Percentiles rank a stretch among this genome's conserved stretches.
These are phyloP conservation scores for Eucera pruinosa DNA, from an alignment of 2,888 invertebrate genomes.

Conservation along the genomic window DNA sequence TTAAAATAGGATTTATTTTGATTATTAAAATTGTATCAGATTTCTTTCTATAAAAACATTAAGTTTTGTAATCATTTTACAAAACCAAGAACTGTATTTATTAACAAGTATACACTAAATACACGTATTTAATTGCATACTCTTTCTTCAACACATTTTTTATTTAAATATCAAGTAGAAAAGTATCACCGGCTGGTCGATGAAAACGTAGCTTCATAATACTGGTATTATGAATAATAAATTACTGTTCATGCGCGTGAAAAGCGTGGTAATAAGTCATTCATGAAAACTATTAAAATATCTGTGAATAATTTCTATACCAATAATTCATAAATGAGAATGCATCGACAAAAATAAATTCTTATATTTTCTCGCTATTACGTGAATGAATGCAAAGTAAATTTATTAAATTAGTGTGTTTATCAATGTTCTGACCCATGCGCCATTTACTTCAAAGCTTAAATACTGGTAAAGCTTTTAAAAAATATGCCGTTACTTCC, in stretches of 20 bases:
- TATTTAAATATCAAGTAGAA: background rate
- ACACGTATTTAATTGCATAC: background rate
- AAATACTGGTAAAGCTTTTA: background rate
- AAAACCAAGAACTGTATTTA: background rate
- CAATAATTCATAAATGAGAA: background rate
- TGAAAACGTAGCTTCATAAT: background rate
- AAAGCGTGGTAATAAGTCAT: background rate
- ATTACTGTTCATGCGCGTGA: conserved; percentile 4
- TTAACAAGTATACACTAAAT: no score
- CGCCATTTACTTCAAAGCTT: background rate
- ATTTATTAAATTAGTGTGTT: conserved; percentile 11
- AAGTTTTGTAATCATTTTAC: no score
- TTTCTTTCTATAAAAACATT: no score
- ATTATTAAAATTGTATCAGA: no score
- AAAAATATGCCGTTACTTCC: background rate
- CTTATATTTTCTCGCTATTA: background rate
- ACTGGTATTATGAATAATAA: background rate
- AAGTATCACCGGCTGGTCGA: background rate
- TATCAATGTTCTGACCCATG: background rate
- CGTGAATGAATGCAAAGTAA: background rate
- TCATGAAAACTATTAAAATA: conserved; percentile 15
- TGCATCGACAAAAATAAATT: conserved; percentile 8
- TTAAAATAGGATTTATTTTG: no score
- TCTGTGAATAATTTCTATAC: background rate
- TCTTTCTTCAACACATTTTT: background rate